Evolutionary conservation across 2,888 invertebrate species (phyloP), one percentile per base, ranked within the genome.

Genomic region (Gryllus longicercus): DNA sequence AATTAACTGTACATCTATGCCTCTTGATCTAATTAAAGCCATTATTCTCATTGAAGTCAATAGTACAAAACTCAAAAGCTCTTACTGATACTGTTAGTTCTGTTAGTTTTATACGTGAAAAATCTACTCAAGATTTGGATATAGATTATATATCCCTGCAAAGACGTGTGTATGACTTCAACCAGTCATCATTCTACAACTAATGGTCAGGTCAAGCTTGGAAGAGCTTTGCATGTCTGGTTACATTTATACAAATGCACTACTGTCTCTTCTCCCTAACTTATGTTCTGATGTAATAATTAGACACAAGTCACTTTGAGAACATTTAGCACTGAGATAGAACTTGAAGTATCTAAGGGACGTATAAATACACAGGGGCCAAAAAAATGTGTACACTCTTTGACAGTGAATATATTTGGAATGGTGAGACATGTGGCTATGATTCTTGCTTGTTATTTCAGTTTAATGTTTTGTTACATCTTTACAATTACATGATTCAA

Each of bases 71-170:
- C 18, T n/a, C 11, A 12, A 78, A 4, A 23, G 79, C 79, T 76
- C 74, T 78, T n/a, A 78, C 74, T 51, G 77, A 75, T 14, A 80
- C 11, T 14, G 78, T 23, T 14, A 78, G 78, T 18, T 78, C 74
- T n/a, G 21, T 14, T 11, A 80, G 74, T 18, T 78, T 74, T 21
- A 74, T 78, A 8, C 14, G 16, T 25, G 38, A 80, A 78, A 10
- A n/a, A 75, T 14, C 75, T 74, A 18, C 25, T 78, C 10, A 50
- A 75, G 38, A 23, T 4, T 38, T 50, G 16, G 1, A 63, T 5
- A n/a, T 78, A 10, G n/a, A n/a, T 23, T 21, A 12, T 74, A 18
- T 12, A 16, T 18, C 16, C n/a, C 16, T 3, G 63, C n/a, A 50
- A 78, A 21, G 16, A 38, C 3, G 38, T 38, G 38, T 3, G 76